Evolutionary conservation across 2,888 invertebrate genomes (phyloP).

Genomic region (Nudaria mundana): DNA sequence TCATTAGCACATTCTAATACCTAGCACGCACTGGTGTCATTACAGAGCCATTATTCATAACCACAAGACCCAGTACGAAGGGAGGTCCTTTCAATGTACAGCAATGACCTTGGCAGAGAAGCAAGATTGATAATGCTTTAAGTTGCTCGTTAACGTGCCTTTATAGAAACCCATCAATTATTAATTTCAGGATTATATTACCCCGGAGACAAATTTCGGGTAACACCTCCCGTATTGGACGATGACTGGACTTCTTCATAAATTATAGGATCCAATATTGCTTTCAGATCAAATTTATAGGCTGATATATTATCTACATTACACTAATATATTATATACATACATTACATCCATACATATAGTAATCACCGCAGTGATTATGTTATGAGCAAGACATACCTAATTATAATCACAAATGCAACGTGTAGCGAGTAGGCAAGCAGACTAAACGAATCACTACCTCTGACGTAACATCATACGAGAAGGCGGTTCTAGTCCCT

Average conservation of each 20-base stretch:
- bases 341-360: too few species aligned
- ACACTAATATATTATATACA: too few species aligned
- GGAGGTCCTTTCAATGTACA: slow-evolving; percentile 22
- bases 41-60: slow-evolving; percentile 18
- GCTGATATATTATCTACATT: slow-evolving; percentile 5
- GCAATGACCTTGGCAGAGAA: slow-evolving; percentile 43
- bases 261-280: slow-evolving; percentile 28
- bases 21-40: not conserved
- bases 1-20: too few species aligned
- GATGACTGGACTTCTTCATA: slow-evolving; percentile 34
- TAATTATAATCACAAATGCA: too few species aligned
- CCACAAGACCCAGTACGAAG: slow-evolving; percentile 22
- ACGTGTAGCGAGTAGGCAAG: too few species aligned
- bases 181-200: slow-evolving; percentile 57
- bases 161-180: slow-evolving; percentile 59
- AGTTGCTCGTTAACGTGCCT: slow-evolving; percentile 52
- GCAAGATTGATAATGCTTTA: slow-evolving; percentile 54
- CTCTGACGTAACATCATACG: too few species aligned
- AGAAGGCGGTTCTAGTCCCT: too few species aligned
- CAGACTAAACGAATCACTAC: too few species aligned
- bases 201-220: slow-evolving; percentile 52
- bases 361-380: not conserved
- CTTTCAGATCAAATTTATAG: slow-evolving; percentile 5
- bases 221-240: slow-evolving; percentile 35
- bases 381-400: too few species aligned